These are phyloP conservation scores for Melinopterus prodromus DNA, from an alignment of 2,888 invertebrate species.

Conservation along the genomic window DNA sequence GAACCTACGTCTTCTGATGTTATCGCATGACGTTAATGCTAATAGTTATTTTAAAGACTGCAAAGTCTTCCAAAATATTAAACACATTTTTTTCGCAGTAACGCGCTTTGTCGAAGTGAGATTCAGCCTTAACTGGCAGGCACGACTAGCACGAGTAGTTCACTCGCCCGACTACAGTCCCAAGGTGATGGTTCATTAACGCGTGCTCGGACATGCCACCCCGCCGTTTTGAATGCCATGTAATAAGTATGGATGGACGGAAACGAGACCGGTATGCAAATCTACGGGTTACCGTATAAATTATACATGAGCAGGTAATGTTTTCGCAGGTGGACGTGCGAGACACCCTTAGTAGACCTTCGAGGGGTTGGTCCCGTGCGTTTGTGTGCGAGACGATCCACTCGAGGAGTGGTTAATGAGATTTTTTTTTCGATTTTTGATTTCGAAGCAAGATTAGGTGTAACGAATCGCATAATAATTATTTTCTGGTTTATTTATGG, in stretches of 20 bases:
- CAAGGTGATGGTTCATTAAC: not conserved
- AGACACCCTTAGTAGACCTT: constrained; percentile 4
- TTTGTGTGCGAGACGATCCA: no score
- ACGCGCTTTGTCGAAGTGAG: no score
- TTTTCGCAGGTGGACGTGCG: constrained; percentile 4
- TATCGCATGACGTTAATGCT: no score
- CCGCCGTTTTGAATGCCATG: not conserved
- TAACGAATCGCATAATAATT: not conserved
- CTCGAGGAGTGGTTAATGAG: not conserved
- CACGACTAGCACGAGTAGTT: no score
- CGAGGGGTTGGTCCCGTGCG: not conserved
- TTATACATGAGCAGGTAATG: constrained; percentile 4
- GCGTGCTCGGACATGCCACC: not conserved
- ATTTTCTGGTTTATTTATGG: no score
- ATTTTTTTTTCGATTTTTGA: not conserved
- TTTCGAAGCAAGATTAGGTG: not conserved
- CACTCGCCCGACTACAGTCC: not conserved
- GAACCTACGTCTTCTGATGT: no score
- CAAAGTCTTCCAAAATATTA: no score
- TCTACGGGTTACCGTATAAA: not conserved
- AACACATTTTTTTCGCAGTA: no score
- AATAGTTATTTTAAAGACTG: no score
- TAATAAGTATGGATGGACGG: constrained; percentile 4
- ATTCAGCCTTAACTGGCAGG: no score
- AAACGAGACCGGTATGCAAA: not conserved